Base-by-base conservation (phyloP, 2,113 vertebrate genomes). In the Nyctereutes procyonoides region DNA sequence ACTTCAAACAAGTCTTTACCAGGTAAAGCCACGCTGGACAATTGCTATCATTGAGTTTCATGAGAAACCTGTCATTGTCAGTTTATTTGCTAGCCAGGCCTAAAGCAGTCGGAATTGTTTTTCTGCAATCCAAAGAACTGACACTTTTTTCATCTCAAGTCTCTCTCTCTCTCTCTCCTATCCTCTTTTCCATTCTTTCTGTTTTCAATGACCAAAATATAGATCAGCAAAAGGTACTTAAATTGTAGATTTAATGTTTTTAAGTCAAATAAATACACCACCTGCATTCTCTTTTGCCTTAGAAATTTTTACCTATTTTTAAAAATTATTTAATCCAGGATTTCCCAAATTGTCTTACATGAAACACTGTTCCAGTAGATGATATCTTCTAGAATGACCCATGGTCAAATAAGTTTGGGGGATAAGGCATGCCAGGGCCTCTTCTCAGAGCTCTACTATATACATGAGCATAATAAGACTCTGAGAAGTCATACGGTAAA, bases 191-290 rank as follows among this genome's bases (percentile, higher is more conserved):
- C 65, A 67, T 58, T 62, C 17, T 48, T 69, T 32, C 35, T 81
- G 7, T 71, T 71, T 51, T 79, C 67, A 62, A 83, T 12, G 16
- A 84, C 86, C 24, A 82, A 93, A 81, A 76, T 35, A 63, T 58
- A 93, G 63, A 35, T 51, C 43, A 90, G 22, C 69, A 93, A 76
- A 95, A 89, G 32, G 2, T 69, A 85, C 28, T 55, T 73, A 87
- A 93, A 71, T n/a, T 63, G n/a, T 35, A 60, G n/a, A 77, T 93
- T 87, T 56, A 85, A 74, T 12, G 55, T 90, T 79, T 71, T 73
- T 13, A 84, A 65, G 35, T 73, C 3, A 5, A 84, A 73, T 20
- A 5, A 84, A 73, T 20, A 60, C 3, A 58, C 16, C 62, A 92
- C 8, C 53, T 51, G n/a, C 2, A 53, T 17, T 90, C n/a, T 22